phyloP scores from a whole-genome alignment of 2,113 vertebrate genomes.

The Prietella phreatophila region DNA sequence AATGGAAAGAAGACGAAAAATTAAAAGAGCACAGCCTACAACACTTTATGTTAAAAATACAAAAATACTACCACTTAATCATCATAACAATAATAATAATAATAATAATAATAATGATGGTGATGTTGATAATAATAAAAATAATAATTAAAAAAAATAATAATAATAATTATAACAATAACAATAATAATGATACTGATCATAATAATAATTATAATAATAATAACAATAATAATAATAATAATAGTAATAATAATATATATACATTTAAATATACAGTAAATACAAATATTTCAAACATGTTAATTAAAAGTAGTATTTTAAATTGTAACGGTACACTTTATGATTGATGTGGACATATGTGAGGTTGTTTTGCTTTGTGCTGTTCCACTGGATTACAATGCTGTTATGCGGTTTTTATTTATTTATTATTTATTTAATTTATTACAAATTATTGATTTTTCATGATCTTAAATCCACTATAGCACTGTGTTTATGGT shows the following conservation, averaged over 20 bases:
- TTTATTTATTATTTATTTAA: background rate
- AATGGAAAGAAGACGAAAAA: background rate
- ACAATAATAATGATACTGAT: too few species aligned
- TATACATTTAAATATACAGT: background rate
- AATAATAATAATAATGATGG: background rate
- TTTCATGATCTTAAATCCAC: background rate
- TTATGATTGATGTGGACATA: background rate
- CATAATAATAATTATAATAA: too few species aligned
- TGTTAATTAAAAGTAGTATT: background rate
- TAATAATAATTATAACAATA: background rate
- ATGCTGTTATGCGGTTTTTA: background rate
- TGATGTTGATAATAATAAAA: background rate
- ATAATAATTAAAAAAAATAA: background rate
- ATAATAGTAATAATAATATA: background rate
- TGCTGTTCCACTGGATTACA: background rate
- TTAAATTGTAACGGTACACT: background rate
- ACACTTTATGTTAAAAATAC: background rate
- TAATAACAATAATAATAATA: background rate
- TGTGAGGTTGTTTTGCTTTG: background rate
- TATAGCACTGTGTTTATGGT: background rate
- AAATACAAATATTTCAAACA: background rate
- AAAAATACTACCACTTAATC: background rate
- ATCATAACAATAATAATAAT: background rate
- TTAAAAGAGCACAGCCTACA: background rate
- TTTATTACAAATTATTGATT: background rate